Percentiles rank a stretch among this genome's conserved stretches.
phyloP scores from a whole-genome alignment of 2,797 vertebrate genomes.

The Myripristis murdjan region DNA sequence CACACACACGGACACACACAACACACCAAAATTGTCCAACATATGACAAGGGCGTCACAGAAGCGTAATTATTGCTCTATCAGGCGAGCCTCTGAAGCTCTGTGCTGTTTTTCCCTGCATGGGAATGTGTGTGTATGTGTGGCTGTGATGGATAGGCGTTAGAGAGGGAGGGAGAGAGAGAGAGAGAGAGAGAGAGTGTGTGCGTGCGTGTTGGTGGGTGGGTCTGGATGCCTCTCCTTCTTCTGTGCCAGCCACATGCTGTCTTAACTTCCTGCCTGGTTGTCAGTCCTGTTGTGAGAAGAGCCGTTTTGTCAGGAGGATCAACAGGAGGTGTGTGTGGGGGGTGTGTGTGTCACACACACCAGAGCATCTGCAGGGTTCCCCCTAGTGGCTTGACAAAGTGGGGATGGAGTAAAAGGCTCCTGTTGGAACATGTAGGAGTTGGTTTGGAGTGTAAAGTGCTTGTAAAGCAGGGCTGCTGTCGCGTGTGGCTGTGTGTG shows the following conservation, averaged over 20 bases:
- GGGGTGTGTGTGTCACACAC: constrained; percentile 29
- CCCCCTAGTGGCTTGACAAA: constrained; percentile 66
- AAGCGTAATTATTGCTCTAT: constrained; percentile 29
- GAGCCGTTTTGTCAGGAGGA: constrained; percentile 45
- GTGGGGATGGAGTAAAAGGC: constrained; percentile 25
- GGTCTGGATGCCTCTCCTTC: constrained; percentile 39
- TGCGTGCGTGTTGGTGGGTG: too few relatives aligned
- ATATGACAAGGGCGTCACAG: constrained; percentile 38
- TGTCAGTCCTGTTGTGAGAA: constrained; percentile 36
- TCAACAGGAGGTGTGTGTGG: constrained; percentile 25
- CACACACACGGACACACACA: too few relatives aligned
- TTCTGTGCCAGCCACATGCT: constrained; percentile 25
- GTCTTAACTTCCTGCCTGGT: constrained; percentile 40
- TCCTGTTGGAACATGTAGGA: not conserved
- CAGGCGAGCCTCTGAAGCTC: constrained; percentile 39
- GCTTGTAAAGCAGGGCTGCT: too few relatives aligned
- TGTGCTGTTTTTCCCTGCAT: constrained; percentile 45
- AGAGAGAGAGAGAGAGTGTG: not conserved
- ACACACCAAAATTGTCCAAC: constrained; percentile 26
- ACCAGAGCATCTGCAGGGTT: constrained; percentile 41
- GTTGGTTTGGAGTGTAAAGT: not conserved
- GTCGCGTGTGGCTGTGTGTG: too few relatives aligned
- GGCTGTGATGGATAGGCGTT: constrained; percentile 1
- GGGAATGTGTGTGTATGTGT: constrained; percentile 15
- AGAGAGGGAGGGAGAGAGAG: not conserved